A percentile compares a stretch with the other conserved stretches of the same genome.
Evolutionary conservation across 2,797 vertebrate species (phyloP).

Genomic region (Chelmon rostratus): DNA sequence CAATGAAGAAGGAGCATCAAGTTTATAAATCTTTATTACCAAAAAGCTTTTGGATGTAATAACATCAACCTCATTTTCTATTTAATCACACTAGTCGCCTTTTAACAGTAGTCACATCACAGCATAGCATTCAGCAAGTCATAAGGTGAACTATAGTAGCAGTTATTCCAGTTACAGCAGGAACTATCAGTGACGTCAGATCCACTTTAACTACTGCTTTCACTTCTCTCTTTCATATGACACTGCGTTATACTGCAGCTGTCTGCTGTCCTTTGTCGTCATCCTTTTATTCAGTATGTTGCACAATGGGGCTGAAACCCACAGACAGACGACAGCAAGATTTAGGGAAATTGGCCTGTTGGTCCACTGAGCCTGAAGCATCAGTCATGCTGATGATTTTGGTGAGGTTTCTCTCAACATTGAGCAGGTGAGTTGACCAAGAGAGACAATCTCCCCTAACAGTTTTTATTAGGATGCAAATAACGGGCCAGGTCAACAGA

Average conservation of each 20-base stretch:
- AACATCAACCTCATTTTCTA: conserved; percentile 27
- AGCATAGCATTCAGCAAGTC: conserved; percentile 33
- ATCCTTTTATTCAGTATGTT: not conserved
- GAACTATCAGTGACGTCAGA: conserved; percentile 23
- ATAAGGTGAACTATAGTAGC: conserved; percentile 27
- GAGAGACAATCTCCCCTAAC: not conserved
- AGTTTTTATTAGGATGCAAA: not conserved
- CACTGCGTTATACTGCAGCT: not conserved
- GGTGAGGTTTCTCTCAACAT: not conserved
- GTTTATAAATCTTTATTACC: conserved; percentile 65
- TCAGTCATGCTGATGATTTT: not conserved
- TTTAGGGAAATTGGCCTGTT: not conserved
- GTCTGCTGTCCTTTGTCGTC: not conserved
- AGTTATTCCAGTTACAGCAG: conserved; percentile 53
- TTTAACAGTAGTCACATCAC: conserved; percentile 47
- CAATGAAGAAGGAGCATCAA: not conserved
- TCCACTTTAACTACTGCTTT: conserved; percentile 37
- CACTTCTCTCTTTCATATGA: conserved; percentile 9
- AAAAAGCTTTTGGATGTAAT: conserved; percentile 40
- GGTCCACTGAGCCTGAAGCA: not conserved
- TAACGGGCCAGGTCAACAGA: not conserved
- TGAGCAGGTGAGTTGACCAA: not conserved
- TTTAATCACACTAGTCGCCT: conserved; percentile 43
- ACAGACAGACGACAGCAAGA: not conserved
- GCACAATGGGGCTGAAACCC: not conserved